Evolutionary conservation across 1,140 invertebrate genomes (phyloP).

Genomic region (Drosophila murphyi): DNA sequence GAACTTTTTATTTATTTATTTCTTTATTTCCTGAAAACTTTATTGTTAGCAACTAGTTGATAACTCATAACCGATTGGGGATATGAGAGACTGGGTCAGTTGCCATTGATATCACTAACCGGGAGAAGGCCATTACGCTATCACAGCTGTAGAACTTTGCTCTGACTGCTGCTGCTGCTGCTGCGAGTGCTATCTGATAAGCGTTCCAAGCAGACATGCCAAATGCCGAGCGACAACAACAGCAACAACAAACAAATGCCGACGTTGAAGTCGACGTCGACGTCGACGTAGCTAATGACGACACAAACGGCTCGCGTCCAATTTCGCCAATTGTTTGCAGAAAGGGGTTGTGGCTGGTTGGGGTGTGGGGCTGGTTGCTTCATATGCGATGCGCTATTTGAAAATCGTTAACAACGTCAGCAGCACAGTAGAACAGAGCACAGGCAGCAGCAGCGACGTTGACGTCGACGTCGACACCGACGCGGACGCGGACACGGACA

Average conservation of each 20-base stretch:
- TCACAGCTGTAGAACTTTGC: conserved; percentile 29
- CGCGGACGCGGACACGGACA: neutral
- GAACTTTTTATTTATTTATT: too few relatives aligned
- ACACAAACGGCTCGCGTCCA: conserved; percentile 46
- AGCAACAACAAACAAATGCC: conserved; percentile 54
- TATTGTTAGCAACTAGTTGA: conserved; percentile 3
- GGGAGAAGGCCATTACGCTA: conserved; percentile 11
- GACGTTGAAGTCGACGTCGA: conserved; percentile 38
- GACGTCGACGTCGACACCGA: neutral
- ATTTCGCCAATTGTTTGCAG: conserved; percentile 10
- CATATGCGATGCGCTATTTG: conserved; percentile 50
- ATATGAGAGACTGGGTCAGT: neutral
- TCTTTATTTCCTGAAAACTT: too few relatives aligned
- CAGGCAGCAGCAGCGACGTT: neutral
- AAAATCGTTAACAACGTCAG: conserved; percentile 72
- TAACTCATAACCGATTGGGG: neutral
- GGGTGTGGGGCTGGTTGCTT: too few relatives aligned
- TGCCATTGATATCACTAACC: conserved; percentile 1
- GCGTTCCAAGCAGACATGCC: conserved; percentile 29
- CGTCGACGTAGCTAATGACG: conserved; percentile 62
- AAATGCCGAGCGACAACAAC: conserved; percentile 17
- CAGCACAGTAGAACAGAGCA: neutral
- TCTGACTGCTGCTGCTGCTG: conserved; percentile 5
- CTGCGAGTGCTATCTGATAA: conserved; percentile 18
- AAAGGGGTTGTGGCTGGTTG: neutral